Evolutionary conservation across 2,888 invertebrate species (phyloP).

Genomic region (Zhuqinia jingwanae): DNA sequence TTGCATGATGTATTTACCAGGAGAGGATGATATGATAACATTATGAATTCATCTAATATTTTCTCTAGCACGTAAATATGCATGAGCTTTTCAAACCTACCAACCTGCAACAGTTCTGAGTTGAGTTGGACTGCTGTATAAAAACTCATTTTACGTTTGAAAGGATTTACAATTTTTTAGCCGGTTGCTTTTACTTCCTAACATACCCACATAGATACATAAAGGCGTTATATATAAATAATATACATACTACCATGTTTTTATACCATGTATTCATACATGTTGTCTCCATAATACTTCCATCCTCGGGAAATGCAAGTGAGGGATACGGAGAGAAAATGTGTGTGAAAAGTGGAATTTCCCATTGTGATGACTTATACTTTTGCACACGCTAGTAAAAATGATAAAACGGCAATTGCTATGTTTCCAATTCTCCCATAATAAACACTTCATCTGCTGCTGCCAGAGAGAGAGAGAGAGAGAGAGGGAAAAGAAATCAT

Average conservation of each 20-base stretch:
- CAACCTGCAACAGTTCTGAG: not conserved
- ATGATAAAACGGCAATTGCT: conserved; percentile 33
- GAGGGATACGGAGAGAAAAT: too few relatives aligned
- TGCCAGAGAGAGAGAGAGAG: too few relatives aligned
- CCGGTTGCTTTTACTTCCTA: too few relatives aligned
- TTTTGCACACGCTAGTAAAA: conserved; percentile 20
- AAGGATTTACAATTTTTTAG: not conserved
- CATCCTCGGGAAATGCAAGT: too few relatives aligned
- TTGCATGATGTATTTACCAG: not conserved
- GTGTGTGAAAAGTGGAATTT: not conserved
- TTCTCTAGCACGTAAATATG: not conserved
- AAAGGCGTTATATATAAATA: too few relatives aligned
- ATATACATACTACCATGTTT: too few relatives aligned
- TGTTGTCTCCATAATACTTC: too few relatives aligned
- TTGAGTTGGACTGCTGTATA: not conserved
- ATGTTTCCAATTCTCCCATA: not conserved
- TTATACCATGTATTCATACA: too few relatives aligned
- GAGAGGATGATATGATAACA: not conserved
- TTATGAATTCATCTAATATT: not conserved
- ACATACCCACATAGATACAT: too few relatives aligned
- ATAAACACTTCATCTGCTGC: not conserved
- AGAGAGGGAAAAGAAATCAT: too few relatives aligned
- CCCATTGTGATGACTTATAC: not conserved
- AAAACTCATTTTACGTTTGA: not conserved
- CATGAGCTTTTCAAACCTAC: not conserved